Base-by-base conservation (phyloP, 2,113 vertebrate genomes). In the Syrmaticus mikado region DNA sequence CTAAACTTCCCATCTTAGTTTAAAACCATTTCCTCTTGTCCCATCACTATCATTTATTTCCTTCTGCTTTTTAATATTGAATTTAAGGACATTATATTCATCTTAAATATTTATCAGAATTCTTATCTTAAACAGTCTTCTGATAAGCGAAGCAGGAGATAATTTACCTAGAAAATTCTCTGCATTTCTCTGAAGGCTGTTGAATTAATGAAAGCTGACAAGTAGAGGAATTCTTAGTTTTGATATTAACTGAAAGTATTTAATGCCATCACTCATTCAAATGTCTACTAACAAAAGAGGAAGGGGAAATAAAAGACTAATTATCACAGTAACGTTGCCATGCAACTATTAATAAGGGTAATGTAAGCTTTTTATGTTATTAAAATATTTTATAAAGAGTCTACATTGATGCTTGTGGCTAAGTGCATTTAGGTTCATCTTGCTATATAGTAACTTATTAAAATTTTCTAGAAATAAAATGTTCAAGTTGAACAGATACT, bases 201-300 rank as follows among this genome's bases (percentile, higher is more conserved):
- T 81, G 32, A 53, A 75, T 71, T 41, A 70, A 48, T 67, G 62
- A 90, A 80, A 81, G 5, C 9, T 79, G 46, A 90, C 27, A 84
- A 82, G n/a, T 10, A 53, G 11, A 81, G 3, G 18, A n/a, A 58
- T 67, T 41, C 11, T 70, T 61, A 7, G 72, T 68, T 58, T 8
- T 75, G 13, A 67, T 36, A 41, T 18, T 45, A 72, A 74, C 5
- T 78, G 50, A 46, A 50, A 15, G 1, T 4, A 60, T 91, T 82
- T 87, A 75, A 67, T 10, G 78, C 8, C 3, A 32, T 61, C 2
- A 27, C 5, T 82, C 82, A 79, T 13, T 82, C 20, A 52, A 38
- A 61, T 60, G 43, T 76, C 13, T 15, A 28, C 5, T 41, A 52
- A 19, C 8, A 27, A 10, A 50, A 50, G 8, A 62, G 8, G 20